Evolutionary conservation across 2,888 invertebrate genomes (phyloP), one percentile per base, ranked within the genome.

Genomic region (Drosophila testacea): DNA sequence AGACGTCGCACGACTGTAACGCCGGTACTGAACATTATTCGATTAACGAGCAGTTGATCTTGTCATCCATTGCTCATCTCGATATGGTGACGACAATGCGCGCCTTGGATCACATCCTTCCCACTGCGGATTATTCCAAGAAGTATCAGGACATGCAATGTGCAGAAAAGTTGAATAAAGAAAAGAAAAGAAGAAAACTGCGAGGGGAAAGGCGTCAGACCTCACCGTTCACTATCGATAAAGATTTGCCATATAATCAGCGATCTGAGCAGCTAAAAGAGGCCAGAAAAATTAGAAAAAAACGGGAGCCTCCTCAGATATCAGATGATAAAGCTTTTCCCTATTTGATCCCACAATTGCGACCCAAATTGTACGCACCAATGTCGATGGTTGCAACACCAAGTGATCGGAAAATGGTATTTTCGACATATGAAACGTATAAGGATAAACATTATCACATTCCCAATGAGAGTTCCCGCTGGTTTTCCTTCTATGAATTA

Each of bases 1-100:
- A 83, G 38, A 22, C 34, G 3, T 16, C 41, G 2, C 16, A 54
- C 5, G 1, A 4, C 4, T 13, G 6, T 2, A 10, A 4, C 0
- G 22, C 34, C 0, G 52, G 38, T 1, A 10, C 4, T 0, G 22
- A 22, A 0, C 0, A 5, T 0, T 92, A 85, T 42, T 80, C 79
- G 2, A 11, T 81, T 10, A 92, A 92, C 55, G 92, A 93, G 47
- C 92, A 92, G 69, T 16, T 92, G n/a, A 63, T 92, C 13, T 66
- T 92, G 39, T 87, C 93, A 2, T 72, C 77, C 0, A 92, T 92
- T 6, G 84, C 90, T 3, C 92, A 92, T 66, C 75, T 92, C 48
- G 92, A 92, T 54, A 91, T 91, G 83, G 64, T 88, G 6, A 70
- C 90, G 6, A 92, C 93, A 0, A 52, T 92, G 63, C 79, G 91